Evolutionary conservation across 2,888 invertebrate species (phyloP).

Genomic region (Mesorhabditis belari): DNA sequence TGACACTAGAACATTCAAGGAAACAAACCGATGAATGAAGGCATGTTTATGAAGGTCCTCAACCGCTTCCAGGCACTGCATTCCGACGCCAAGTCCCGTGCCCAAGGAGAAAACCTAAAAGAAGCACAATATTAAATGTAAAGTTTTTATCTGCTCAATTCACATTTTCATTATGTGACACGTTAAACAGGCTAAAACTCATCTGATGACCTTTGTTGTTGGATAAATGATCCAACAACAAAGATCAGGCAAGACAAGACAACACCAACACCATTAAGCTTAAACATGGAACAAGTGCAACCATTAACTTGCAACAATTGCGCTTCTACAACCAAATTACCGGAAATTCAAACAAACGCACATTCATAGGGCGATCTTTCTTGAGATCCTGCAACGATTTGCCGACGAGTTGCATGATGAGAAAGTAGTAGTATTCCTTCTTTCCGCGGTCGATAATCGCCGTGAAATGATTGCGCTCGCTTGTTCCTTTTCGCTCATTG

Average conservation of each 20-base stretch:
- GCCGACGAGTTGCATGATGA: constrained; percentile 44
- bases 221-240: no score
- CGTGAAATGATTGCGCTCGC: constrained; percentile 30
- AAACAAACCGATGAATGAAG: constrained; percentile 35
- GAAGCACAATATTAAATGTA: background rate
- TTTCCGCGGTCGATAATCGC: constrained; percentile 38
- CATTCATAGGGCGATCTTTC: constrained; percentile 17
- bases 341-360: background rate
- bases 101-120: constrained; percentile 22
- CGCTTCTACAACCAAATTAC: no score
- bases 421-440: constrained; percentile 32
- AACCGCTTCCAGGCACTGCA: constrained; percentile 44
- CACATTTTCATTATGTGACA: no score
- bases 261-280: no score
- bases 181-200: no score
- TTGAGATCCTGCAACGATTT: constrained; percentile 36
- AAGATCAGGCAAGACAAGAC: no score
- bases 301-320: no score
- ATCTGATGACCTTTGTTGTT: no score
- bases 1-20: no score
- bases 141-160: no score
- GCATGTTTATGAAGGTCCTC: constrained; percentile 43
- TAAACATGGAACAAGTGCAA: no score
- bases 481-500: constrained; percentile 7
- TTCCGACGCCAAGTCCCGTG: constrained; percentile 33